phyloP scores from a whole-genome alignment of 2,797 vertebrate species.

The Pseudochromis fuscus region DNA sequence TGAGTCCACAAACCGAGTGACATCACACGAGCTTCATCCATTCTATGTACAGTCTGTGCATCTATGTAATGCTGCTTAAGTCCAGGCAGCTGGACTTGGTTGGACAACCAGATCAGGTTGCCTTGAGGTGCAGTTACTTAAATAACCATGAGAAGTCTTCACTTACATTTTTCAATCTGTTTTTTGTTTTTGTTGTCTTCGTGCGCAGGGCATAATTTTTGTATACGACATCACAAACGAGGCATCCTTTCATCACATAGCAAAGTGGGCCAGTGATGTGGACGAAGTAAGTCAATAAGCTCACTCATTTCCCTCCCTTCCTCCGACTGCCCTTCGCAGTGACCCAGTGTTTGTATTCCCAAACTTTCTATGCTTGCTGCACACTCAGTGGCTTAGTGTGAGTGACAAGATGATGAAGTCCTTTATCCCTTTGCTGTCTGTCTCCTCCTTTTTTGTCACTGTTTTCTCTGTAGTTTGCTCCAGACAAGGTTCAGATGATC shows the following conservation, averaged over 20 bases:
- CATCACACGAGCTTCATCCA: no score
- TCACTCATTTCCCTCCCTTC: not conserved
- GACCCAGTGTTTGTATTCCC: slow-evolving; percentile 11
- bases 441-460: not conserved
- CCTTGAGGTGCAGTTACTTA: no score
- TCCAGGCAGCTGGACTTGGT: no score
- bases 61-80: not conserved
- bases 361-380: not conserved
- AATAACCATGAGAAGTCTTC: no score
- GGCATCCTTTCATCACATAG: slow-evolving; percentile 93
- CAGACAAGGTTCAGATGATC: slow-evolving; percentile 91
- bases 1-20: no score
- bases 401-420: slow-evolving; percentile 33
- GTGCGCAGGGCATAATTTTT: slow-evolving; percentile 90
- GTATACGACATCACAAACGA: slow-evolving; percentile 93
- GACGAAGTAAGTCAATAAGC: slow-evolving; percentile 88
- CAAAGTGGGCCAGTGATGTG: slow-evolving; percentile 95
- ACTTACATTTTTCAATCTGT: no score
- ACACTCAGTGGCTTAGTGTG: slow-evolving; percentile 2
- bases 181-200: slow-evolving; percentile 2
- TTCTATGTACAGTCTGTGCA: no score
- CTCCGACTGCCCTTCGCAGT: slow-evolving; percentile 8
- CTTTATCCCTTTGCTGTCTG: not conserved
- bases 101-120: no score
- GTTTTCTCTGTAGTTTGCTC: slow-evolving; percentile 83